These are phyloP conservation scores for Donacobius atricapilla DNA, from an alignment of 2,113 vertebrate species.

Conservation along the genomic window DNA sequence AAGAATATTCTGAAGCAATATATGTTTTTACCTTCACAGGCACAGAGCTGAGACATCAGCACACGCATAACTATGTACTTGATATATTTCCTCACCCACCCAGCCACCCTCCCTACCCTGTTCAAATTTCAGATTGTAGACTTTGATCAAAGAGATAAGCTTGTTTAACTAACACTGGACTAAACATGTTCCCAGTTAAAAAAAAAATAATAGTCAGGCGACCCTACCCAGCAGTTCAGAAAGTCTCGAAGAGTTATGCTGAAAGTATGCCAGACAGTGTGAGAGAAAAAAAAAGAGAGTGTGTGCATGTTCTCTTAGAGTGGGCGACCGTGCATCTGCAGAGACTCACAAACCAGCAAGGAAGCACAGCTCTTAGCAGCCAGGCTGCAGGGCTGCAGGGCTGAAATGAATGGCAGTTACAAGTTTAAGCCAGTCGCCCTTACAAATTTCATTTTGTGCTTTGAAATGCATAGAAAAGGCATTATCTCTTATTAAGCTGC, in stretches of 20 bases:
- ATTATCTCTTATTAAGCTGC: not conserved
- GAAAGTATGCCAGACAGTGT: conserved; percentile 65
- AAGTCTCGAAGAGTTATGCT: conserved; percentile 68
- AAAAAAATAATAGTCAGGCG: conserved; percentile 53
- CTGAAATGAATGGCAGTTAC: conserved; percentile 51
- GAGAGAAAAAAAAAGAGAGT: conserved; percentile 10
- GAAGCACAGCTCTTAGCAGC: conserved; percentile 63
- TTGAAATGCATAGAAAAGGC: not conserved
- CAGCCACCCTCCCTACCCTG: conserved; percentile 14
- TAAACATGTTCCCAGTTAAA: conserved; percentile 46
- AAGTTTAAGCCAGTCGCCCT: not conserved
- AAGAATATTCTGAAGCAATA: conserved; percentile 3
- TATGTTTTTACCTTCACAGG: not conserved
- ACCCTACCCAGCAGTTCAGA: conserved; percentile 69
- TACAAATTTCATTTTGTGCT: not conserved
- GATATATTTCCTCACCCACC: conserved; percentile 34
- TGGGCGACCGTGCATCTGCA: conserved; percentile 53
- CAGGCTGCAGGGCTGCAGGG: conserved; percentile 37
- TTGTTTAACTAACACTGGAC: conserved; percentile 67
- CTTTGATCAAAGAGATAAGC: conserved; percentile 69
- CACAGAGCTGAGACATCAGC: conserved; percentile 1
- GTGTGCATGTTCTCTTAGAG: conserved; percentile 33
- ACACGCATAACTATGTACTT: not conserved
- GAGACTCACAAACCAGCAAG: conserved; percentile 59
- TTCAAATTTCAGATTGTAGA: conserved; percentile 66